Conservation (phyloP, 2,797 vertebrate genomes). For the Eospalax fontanierii region DNA sequence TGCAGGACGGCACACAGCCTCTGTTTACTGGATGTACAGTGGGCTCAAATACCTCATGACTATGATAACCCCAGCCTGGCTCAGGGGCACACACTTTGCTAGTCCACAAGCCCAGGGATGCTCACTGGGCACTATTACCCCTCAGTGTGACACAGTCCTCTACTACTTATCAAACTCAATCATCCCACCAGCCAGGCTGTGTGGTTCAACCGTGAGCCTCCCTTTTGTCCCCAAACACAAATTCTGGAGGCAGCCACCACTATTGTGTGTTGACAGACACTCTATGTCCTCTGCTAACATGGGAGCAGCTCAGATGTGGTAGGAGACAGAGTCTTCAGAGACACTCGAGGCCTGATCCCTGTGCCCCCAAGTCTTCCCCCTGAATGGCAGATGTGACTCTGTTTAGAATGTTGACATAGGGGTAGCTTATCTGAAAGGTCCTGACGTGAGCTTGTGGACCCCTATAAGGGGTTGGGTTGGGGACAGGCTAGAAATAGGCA, state of each 20-base stretch:
- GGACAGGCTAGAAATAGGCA: background rate
- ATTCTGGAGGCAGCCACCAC: background rate
- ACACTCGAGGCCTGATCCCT: rapidly evolving
- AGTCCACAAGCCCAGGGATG: rapidly evolving
- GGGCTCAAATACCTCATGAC: rapidly evolving
- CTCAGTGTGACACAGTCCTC: rapidly evolving
- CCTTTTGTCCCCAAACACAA: background rate
- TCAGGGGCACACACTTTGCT: background rate
- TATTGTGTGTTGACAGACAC: rapidly evolving
- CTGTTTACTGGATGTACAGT: rapidly evolving
- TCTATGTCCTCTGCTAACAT: background rate
- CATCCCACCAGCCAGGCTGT: background rate
- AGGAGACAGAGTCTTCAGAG: background rate
- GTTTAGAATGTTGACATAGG: background rate
- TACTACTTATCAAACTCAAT: rapidly evolving
- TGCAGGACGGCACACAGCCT: background rate
- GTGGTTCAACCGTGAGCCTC: background rate
- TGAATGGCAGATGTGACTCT: rapidly evolving
- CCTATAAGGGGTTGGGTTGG: rapidly evolving
- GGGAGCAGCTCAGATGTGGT: too few species aligned
- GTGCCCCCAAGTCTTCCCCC: background rate
- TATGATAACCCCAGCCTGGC: rapidly evolving
- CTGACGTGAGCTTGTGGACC: background rate
- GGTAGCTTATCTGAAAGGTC: rapidly evolving
- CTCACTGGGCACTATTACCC: rapidly evolving